Evolutionary conservation across 2,888 invertebrate genomes (phyloP), one percentile per base, ranked within the genome.

Genomic region (Subacronicta megacephala): DNA sequence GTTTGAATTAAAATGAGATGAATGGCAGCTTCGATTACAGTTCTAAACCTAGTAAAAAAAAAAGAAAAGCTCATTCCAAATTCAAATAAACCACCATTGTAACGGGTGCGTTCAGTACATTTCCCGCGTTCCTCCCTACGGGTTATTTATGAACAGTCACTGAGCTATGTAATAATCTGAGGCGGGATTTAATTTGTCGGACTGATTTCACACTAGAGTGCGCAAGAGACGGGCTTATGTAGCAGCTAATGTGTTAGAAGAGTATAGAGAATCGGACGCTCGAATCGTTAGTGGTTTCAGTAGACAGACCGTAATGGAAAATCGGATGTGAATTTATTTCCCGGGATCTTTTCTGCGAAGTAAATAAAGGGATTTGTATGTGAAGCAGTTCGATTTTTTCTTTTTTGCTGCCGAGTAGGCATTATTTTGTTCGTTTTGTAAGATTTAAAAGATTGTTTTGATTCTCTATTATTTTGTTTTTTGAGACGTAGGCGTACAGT

Each of bases 161-260:
- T 95, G 95, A 95, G 95, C 95, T 95, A 95, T 95, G 95, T 95
- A 95, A 95, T 95, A 95, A 95, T 95, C 95, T 95, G 95, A 95
- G 95, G 95, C 95, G 89, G 95, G 95, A 96, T 95, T 95, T 95
- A 95, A 95, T 96, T 95, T 96, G 95, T 95, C 94, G 95, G 95
- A 95, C 95, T 95, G 95, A 95, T 95, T 95, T 95, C 95, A 95
- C 95, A 95, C 95, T 95, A 94, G 89, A 73, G 86, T 76, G 83
- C 58, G 78, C 89, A 53, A 31, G 83, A 62, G 89, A 87, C 26
- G 38, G 52, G 43, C 7, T 29, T 59, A 77, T 71, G 41, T 9
- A n/a, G 23, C 36, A n/a, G 49, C 10, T n/a, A 7, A 0, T 17
- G 45, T 16, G 81, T 57, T 41, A 63, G 76, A 87, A 69, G 68